A percentile compares a stretch with the other conserved stretches of the same genome.
Evolutionary conservation across 2,797 vertebrate genomes (phyloP).

Genomic region (Clamator glandarius): DNA sequence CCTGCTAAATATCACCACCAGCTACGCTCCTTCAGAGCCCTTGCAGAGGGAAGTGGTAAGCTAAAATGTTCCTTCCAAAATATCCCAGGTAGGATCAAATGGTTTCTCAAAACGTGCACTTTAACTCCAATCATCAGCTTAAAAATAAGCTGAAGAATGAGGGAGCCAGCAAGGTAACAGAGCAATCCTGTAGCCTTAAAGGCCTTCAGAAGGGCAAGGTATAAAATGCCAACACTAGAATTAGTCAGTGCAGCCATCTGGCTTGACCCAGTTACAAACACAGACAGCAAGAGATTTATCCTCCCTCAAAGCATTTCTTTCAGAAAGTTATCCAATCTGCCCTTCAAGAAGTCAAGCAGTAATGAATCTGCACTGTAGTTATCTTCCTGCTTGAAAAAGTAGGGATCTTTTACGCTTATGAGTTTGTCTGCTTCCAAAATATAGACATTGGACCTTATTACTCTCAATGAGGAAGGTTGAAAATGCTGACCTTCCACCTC

Average conservation of each 20-base stretch:
- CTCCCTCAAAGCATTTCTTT: neutral
- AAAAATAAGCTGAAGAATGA: neutral
- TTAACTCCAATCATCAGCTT: neutral
- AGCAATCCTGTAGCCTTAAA: neutral
- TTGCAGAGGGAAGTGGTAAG: neutral
- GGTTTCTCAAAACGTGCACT: neutral
- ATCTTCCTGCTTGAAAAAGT: neutral
- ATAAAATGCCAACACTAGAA: neutral
- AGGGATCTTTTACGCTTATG: neutral
- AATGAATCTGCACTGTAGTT: neutral
- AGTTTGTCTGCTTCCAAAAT: neutral
- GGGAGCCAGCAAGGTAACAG: neutral
- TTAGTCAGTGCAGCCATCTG: neutral
- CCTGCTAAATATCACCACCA: neutral
- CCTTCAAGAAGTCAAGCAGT: neutral
- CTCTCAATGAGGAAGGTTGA: neutral
- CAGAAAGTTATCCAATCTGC: neutral
- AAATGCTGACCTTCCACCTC: fast-evolving
- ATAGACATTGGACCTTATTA: neutral
- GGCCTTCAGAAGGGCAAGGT: neutral
- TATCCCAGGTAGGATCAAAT: neutral
- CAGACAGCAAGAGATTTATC: neutral
- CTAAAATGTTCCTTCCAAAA: neutral
- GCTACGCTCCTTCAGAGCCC: neutral
- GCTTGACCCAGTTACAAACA: neutral